phyloP scores from a whole-genome alignment of 2,113 vertebrate genomes.

The Laterallus jamaicensis region DNA sequence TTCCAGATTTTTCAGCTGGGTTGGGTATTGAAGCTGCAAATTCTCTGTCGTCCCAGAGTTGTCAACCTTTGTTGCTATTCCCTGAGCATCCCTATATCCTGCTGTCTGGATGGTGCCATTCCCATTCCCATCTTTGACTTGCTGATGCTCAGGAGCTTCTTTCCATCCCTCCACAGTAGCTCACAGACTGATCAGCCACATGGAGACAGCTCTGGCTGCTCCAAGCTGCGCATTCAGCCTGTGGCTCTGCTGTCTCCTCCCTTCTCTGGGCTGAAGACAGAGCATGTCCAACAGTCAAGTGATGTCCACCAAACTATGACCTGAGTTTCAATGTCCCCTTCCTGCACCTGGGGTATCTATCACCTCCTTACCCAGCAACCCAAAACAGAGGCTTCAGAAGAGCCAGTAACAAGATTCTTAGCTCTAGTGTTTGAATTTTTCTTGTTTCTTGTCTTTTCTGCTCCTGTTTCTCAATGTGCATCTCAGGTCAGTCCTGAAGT shows the following conservation, averaged over 20 bases:
- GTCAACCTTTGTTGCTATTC: not conserved
- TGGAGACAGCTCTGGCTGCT: not conserved
- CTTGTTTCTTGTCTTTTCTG: not conserved
- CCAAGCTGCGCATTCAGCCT: not conserved
- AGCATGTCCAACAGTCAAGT: fast-evolving
- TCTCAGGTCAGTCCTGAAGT: not conserved
- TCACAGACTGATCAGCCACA: not conserved
- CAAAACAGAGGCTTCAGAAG: not conserved
- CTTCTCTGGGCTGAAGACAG: not conserved
- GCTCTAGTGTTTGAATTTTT: not conserved
- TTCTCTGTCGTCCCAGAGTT: not conserved
- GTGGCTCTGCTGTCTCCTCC: not conserved
- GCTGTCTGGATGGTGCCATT: not conserved
- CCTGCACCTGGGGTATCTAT: fast-evolving
- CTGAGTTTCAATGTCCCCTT: not conserved
- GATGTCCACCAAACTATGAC: not conserved
- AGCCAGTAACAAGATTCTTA: not conserved
- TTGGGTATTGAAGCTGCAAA: not conserved
- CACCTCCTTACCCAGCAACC: not conserved
- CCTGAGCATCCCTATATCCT: not conserved
- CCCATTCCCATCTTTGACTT: not conserved
- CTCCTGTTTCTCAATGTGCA: not conserved
- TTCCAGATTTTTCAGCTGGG: not conserved
- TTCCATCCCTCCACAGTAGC: not conserved
- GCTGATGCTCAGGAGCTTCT: not conserved